phyloP scores from a whole-genome alignment of 2,888 invertebrate genomes.

The Petrophora chlorosata region DNA sequence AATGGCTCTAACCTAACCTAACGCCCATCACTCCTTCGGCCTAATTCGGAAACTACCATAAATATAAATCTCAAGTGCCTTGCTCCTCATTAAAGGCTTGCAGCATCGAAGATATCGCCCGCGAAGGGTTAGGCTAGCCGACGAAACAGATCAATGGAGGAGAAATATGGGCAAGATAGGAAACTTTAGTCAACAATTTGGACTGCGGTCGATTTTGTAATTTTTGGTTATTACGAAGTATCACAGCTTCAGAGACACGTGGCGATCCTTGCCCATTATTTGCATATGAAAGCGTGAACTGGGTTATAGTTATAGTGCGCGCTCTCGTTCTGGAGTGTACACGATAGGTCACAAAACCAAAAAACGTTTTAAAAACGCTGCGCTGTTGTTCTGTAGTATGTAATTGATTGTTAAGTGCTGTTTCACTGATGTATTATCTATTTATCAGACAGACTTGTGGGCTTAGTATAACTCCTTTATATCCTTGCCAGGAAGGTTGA shows the following conservation, averaged over 20 bases:
- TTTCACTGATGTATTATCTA: neutral
- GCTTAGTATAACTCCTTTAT: constrained; percentile 16
- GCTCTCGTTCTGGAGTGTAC: too few species aligned
- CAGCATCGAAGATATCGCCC: constrained; percentile 10
- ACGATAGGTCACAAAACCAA: too few species aligned
- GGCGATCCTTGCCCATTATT: too few species aligned
- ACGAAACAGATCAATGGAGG: neutral
- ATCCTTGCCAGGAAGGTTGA: constrained; percentile 12
- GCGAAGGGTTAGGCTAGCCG: neutral
- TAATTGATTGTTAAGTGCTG: neutral
- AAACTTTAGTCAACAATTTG: too few species aligned
- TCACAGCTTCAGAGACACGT: too few species aligned
- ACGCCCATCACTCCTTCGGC: constrained; percentile 22
- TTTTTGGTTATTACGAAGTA: too few species aligned
- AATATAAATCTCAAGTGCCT: constrained; percentile 44
- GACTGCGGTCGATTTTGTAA: too few species aligned
- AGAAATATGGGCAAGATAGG: neutral
- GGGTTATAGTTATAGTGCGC: too few species aligned
- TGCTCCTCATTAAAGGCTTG: constrained; percentile 22
- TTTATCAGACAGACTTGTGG: neutral
- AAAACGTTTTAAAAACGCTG: too few species aligned
- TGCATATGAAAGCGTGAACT: too few species aligned
- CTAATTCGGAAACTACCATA: constrained; percentile 34
- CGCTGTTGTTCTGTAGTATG: too few species aligned
- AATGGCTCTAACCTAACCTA: constrained; percentile 13